Base-by-base conservation (phyloP, 2,797 vertebrate genomes). In the Parauchenoglanis ngamensis region DNA sequence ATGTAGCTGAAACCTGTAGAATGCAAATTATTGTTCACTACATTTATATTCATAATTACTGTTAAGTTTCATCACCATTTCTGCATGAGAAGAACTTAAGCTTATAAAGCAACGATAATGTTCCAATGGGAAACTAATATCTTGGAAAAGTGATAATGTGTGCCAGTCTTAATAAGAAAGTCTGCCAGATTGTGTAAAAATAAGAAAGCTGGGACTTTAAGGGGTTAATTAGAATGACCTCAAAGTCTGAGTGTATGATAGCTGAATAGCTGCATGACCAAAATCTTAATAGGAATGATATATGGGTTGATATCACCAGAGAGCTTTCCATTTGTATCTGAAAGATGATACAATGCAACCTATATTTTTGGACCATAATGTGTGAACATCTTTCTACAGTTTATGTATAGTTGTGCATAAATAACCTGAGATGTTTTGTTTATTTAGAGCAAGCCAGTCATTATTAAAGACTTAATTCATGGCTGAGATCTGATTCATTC, bases 401-500 rank as follows among this genome's bases (percentile, higher is more conserved):
- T 76, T 49, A 52, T 17, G 23, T 49, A n/a, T n/a, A 12, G 12
- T 52, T 52, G 23, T n/a, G 25, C 15, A 75, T 28, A 52, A 76
- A 76, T 25, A 28, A 52, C 25, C 17, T 28, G 46, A 52, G 13
- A 76, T 76, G 25, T 23, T 40, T 57, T 79, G 31, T 80, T 61
- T 61, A 44, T 61, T 61, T 40, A 25, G 57, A 61, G 11, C 35
- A 15, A 61, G 56, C 25, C 35, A 59, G 35, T 84, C 35, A 70
- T 87, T 87, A 88, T 87, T 87, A 85, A 73, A 75, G 35, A 44
- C 31, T 80, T 44, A 15, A 75, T 56, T 87, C 80, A 83, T 65
- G 61, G 35, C 49, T 56, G 83, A 88, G 83, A 91, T 87, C 89
- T 87, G 67, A 72, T 49, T 84, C 86, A 86, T 91, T 91, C 87